Percentiles rank a stretch among this genome's conserved stretches.
Conservation (phyloP, 2,797 vertebrate genomes). For the Allobates femoralis region DNA sequence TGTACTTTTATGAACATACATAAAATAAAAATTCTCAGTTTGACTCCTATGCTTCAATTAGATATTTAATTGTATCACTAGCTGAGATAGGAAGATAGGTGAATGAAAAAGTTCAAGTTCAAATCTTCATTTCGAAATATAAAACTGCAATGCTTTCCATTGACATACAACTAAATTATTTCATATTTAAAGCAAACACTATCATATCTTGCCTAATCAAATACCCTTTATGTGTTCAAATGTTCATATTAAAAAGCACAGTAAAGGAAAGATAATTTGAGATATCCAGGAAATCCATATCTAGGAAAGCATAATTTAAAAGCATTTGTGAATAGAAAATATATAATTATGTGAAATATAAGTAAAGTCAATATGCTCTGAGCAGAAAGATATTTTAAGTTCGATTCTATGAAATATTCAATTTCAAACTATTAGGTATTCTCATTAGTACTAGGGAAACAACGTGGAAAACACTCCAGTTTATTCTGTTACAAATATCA, state of each 20-base stretch:
- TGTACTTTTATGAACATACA: neutral
- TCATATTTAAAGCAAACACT: conserved; percentile 16
- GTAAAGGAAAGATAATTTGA: neutral
- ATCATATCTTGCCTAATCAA: conserved; percentile 35
- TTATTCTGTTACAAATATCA: too few species aligned
- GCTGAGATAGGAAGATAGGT: neutral
- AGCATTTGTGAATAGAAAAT: neutral
- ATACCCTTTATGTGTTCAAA: conserved; percentile 8
- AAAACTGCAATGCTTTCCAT: conserved; percentile 31
- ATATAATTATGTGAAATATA: neutral
- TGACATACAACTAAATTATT: conserved; percentile 32
- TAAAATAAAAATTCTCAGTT: neutral
- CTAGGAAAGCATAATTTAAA: neutral
- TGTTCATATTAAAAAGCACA: conserved; percentile 38
- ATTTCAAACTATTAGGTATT: neutral
- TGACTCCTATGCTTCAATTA: conserved; percentile 45
- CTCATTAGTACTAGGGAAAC: too few species aligned
- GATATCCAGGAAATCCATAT: neutral
- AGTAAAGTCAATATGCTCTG: neutral
- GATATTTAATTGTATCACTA: conserved; percentile 54
- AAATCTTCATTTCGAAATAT: conserved; percentile 62
- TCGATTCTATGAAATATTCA: neutral
- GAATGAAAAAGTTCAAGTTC: conserved; percentile 62
- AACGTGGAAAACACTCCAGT: too few species aligned
- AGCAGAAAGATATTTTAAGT: neutral